Percentiles rank a stretch among this genome's conserved stretches.
phyloP scores from a whole-genome alignment of 2,888 invertebrate genomes.

The Phania funesta region DNA sequence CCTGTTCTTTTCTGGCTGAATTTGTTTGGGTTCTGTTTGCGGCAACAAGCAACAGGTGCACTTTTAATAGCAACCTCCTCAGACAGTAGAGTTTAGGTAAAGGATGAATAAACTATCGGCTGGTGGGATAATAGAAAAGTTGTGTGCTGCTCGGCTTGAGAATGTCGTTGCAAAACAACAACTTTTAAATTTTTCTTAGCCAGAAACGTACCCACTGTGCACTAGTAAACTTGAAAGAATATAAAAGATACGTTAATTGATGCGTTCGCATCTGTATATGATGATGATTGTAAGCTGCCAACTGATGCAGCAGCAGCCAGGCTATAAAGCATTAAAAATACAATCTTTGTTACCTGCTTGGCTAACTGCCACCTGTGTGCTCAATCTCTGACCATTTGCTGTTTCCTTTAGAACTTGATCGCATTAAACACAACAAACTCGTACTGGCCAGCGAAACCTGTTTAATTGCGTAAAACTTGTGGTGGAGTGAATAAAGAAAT shows the following conservation, averaged over 20 bases:
- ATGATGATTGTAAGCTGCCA: conserved; percentile 28
- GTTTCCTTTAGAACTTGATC: conserved; percentile 63
- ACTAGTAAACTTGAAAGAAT: neutral
- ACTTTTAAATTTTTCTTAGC: conserved; percentile 27
- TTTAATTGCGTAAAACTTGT: conserved; percentile 60
- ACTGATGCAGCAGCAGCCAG: conserved; percentile 14
- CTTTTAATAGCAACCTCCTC: conserved; percentile 41
- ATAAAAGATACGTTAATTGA: conserved; percentile 51
- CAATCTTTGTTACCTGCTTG: conserved; percentile 46
- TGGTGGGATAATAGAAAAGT: neutral
- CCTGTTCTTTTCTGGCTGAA: neutral
- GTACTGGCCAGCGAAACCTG: conserved; percentile 47
- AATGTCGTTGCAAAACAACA: conserved; percentile 30
- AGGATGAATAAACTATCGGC: neutral
- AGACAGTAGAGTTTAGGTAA: conserved; percentile 3
- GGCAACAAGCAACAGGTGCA: conserved; percentile 64
- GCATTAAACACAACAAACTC: conserved; percentile 16
- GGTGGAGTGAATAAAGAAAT: conserved; percentile 40
- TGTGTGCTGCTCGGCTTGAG: neutral
- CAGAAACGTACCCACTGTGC: conserved; percentile 61
- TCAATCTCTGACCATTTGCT: conserved; percentile 63
- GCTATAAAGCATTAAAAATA: conserved; percentile 6
- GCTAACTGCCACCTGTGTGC: conserved; percentile 65
- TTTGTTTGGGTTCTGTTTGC: neutral
- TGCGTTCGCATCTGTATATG: conserved; percentile 57